Conservation (phyloP, 2,797 vertebrate species). For the Delichon dasypus region DNA sequence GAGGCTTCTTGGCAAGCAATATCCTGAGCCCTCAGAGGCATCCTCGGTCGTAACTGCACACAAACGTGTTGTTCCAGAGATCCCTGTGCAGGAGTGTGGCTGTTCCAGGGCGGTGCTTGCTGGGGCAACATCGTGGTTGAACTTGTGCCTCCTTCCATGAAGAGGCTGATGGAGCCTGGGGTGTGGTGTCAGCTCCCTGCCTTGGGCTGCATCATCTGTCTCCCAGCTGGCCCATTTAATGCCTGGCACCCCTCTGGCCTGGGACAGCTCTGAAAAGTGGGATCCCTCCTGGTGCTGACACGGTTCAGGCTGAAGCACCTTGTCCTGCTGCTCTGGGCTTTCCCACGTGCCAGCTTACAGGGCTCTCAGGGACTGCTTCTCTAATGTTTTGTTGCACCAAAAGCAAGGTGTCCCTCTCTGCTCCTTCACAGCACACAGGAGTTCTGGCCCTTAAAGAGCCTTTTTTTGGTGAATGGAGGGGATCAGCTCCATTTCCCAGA, state of each 20-base stretch:
- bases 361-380: not conserved
- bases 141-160: not conserved
- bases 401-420: not conserved
- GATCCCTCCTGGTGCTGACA: not conserved
- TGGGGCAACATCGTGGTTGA: accelerated
- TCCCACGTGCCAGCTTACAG: not conserved
- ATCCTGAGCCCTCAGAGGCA: not conserved
- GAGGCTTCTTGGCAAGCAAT: not conserved
- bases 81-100: accelerated
- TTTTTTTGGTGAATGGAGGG: not conserved
- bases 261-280: not conserved
- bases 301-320: not conserved
- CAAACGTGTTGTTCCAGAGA: not conserved
- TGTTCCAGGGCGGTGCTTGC: not conserved
- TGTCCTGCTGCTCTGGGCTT: not conserved
- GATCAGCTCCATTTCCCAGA: not conserved
- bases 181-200: not conserved
- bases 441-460: not conserved
- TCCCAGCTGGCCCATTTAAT: not conserved
- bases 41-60: not conserved
- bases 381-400: not conserved
- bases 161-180: not conserved
- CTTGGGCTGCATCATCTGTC: not conserved
- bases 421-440: not conserved
- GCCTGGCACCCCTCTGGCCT: not conserved